Evolutionary conservation across 30 jellyfish, hydroid and myxozoan genomes (phyloP).

Genomic region (Calvadosia cruxmelitensis): DNA sequence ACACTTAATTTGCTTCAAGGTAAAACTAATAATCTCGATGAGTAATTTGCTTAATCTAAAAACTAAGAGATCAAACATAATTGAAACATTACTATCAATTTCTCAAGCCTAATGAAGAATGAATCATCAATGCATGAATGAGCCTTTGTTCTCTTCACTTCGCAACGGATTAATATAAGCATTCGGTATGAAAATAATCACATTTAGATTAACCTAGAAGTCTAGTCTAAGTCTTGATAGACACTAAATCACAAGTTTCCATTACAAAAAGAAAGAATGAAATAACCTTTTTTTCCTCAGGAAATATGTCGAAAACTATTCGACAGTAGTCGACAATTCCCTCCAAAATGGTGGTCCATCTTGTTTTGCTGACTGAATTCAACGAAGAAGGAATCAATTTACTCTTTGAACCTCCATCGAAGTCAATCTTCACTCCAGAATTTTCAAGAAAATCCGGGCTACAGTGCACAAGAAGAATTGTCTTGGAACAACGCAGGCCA

Average conservation of each 20-base stretch:
- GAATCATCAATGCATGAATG: too few relatives aligned
- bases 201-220: too few relatives aligned
- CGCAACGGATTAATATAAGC: too few relatives aligned
- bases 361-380: slow-evolving; percentile 24
- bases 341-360: slow-evolving; percentile 74
- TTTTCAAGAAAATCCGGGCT: slow-evolving; percentile 12
- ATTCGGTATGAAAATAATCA: too few relatives aligned
- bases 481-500: slow-evolving; percentile 12
- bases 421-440: slow-evolving; percentile 24
- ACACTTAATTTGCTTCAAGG: too few relatives aligned
- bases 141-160: too few relatives aligned
- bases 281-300: slow-evolving; percentile 49
- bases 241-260: not conserved
- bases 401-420: slow-evolving; percentile 11
- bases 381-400: slow-evolving; percentile 3
- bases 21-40: too few relatives aligned
- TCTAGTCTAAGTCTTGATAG: not conserved
- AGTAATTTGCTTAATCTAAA: too few relatives aligned
- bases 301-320: slow-evolving; percentile 51
- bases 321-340: slow-evolving; percentile 85
- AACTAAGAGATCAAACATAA: too few relatives aligned
- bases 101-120: too few relatives aligned
- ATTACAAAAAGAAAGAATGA: not conserved
- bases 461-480: slow-evolving; percentile 12
- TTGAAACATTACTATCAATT: too few relatives aligned